Evolutionary conservation across 2,888 invertebrate species (phyloP), one percentile per base, ranked within the genome.

Genomic region (Leucophenga maculata): DNA sequence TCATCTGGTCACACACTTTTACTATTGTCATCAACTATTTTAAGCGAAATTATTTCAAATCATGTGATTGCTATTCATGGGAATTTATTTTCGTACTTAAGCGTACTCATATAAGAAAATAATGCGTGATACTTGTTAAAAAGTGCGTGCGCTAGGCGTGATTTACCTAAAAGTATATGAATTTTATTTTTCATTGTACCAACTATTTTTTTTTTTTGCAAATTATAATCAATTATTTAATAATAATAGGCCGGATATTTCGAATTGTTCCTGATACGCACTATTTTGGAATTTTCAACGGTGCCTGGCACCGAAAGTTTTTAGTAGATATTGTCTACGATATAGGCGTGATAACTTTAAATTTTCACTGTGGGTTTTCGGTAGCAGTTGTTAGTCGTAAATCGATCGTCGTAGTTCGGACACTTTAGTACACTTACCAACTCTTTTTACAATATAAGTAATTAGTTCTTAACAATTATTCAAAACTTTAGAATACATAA

Each of bases 401-500:
- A n/a, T n/a, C n/a, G n/a, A n/a, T n/a, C n/a, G n/a, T n/a, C n/a
- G n/a, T n/a, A n/a, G n/a, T n/a, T n/a, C n/a, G n/a, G n/a, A n/a
- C n/a, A n/a, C n/a, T n/a, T n/a, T n/a, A n/a, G n/a, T n/a, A n/a
- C n/a, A n/a, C n/a, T n/a, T n/a, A n/a, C n/a, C n/a, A n/a, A n/a
- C n/a, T n/a, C n/a, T n/a, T n/a, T n/a, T n/a, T n/a, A n/a, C n/a
- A n/a, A n/a, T n/a, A n/a, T n/a, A n/a, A n/a, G 11, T 39, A 39
- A 39, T 39, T 39, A 39, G 39, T 39, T 39, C 70, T 72, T 76
- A 72, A 76, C 75, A 67, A 55, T 22, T 6, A 22, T 54, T 54
- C 16, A 57, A 6, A 57, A 14, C 11, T 57, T 26, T 3, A 26
- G 14, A 22, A 16, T 57, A 22, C 18, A 22, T 57, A 39, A 39